A percentile compares a stretch with the other conserved stretches of the same genome.
Conservation (phyloP, 2,113 vertebrate species). For the rat (Rattus norvegicus) region DNA sequence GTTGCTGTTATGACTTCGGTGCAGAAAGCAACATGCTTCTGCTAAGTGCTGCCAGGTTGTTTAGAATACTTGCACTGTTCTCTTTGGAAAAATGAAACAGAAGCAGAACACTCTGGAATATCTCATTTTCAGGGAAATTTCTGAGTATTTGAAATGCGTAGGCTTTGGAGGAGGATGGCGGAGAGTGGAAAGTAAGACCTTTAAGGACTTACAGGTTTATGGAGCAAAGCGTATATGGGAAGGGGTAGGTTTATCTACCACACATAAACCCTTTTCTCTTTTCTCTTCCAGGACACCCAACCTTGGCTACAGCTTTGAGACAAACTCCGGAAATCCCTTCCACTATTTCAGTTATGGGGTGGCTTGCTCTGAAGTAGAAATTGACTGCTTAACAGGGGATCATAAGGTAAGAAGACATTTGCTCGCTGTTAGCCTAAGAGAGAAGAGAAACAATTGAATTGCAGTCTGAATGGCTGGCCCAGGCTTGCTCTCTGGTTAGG, state of each 20-base stretch:
- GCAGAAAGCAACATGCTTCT: accelerated
- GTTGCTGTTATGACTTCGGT: neutral
- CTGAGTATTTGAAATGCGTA: neutral
- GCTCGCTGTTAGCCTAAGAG: neutral
- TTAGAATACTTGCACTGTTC: neutral
- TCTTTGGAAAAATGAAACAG: neutral
- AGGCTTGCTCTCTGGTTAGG: neutral
- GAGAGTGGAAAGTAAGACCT: neutral
- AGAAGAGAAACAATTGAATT: constrained; percentile 46
- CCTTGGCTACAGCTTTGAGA: constrained; percentile 91
- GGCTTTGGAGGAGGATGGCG: neutral
- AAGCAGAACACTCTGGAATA: neutral
- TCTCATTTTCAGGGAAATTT: neutral
- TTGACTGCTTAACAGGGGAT: constrained; percentile 96
- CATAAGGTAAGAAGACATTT: constrained; percentile 92
- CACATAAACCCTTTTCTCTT: neutral
- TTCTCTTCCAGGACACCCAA: constrained; percentile 89
- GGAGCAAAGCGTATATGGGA: neutral
- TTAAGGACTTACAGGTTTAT: neutral
- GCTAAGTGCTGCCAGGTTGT: accelerated
- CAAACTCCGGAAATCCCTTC: constrained; percentile 92
- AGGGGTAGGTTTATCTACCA: neutral
- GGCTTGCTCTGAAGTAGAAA: constrained; percentile 95
- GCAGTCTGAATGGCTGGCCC: constrained; percentile 32
- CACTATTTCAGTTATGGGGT: constrained; percentile 94